Base-by-base conservation (phyloP, 1,140 invertebrate genomes). In the Zeugodacus cucurbitae region DNA sequence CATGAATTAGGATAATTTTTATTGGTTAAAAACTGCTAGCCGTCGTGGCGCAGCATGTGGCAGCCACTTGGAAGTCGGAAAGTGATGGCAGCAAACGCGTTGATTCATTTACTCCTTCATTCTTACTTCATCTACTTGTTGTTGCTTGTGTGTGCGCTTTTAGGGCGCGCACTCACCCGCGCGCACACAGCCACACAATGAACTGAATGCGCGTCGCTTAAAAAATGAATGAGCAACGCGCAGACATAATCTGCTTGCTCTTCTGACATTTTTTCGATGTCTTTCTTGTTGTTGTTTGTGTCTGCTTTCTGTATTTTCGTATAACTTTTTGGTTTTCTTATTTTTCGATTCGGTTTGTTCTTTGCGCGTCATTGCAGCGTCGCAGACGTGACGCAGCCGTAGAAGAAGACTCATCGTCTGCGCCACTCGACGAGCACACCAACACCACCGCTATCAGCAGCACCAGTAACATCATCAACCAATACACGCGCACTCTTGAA, bases 1-100 rank as follows among this genome's bases (percentile, higher is more conserved):
- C 41, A 54, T 54, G 41, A 82, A 48, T 82, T 82, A 82, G 74
- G 74, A 82, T 82, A 82, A 82, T 82, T 82, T 82, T 82, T 82
- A 82, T 82, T 82, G 74, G 74, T 82, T 48, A 54, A 82, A 82
- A 82, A 26, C n/a, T 48, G 74, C 74, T 6, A 82, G 74, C 74
- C 74, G 74, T 82, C n/a, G 41, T 82, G 74, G 74, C 74, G 74
- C 74, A 82, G 20, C 29, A 48, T 22, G 26, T 48, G 44, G 74
- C 48, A 82, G 74, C n/a, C 74, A 26, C 22, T 32, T 32, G 26
- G 32, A 4, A 11, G 14, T 10, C 44, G 41, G 48, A 48, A 34
- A n/a, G 74, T 41, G 74, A 82, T 26, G n/a, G 74, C 41, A 29
- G 7, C 34, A 37, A 37, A 20, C 67, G n/a, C 3, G 32, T n/a